Conservation (phyloP, 1,140 invertebrate genomes). For the Helicoverpa armigera region DNA sequence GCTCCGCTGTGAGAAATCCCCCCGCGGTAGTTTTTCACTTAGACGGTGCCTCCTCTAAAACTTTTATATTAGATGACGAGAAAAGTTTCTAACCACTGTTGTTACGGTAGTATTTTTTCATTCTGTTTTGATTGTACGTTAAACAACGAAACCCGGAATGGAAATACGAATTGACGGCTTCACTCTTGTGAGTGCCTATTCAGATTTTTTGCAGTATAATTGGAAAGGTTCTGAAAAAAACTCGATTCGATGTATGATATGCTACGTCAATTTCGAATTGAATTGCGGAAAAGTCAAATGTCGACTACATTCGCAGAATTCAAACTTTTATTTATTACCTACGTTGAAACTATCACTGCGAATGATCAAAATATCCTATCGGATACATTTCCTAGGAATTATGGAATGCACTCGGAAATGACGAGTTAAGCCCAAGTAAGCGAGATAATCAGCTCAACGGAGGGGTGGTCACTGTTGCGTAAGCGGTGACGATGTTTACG, state of each 20-base stretch:
- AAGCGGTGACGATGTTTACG: too few species aligned
- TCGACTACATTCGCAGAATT: not conserved
- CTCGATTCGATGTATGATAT: not conserved
- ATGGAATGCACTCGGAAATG: not conserved
- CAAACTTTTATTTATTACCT: too few species aligned
- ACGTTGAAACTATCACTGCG: too few species aligned
- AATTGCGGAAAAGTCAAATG: constrained; percentile 3
- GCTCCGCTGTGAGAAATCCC: constrained; percentile 37
- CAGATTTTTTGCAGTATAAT: constrained; percentile 11
- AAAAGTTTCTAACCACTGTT: constrained; percentile 52
- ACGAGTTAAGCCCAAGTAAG: too few species aligned
- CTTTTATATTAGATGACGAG: constrained; percentile 62
- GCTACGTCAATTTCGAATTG: constrained; percentile 1
- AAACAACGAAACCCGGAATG: not conserved
- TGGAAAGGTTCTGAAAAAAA: constrained; percentile 31
- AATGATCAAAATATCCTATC: not conserved
- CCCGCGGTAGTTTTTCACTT: constrained; percentile 60
- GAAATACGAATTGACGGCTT: constrained; percentile 5
- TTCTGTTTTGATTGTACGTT: constrained; percentile 34
- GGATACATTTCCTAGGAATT: not conserved
- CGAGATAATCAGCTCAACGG: too few species aligned
- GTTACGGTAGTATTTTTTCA: constrained; percentile 33
- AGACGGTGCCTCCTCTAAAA: constrained; percentile 45
- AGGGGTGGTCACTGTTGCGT: too few species aligned
- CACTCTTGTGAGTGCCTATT: not conserved